Conservation (phyloP, 2,113 vertebrate genomes). For the Benitochromis conjunctus region DNA sequence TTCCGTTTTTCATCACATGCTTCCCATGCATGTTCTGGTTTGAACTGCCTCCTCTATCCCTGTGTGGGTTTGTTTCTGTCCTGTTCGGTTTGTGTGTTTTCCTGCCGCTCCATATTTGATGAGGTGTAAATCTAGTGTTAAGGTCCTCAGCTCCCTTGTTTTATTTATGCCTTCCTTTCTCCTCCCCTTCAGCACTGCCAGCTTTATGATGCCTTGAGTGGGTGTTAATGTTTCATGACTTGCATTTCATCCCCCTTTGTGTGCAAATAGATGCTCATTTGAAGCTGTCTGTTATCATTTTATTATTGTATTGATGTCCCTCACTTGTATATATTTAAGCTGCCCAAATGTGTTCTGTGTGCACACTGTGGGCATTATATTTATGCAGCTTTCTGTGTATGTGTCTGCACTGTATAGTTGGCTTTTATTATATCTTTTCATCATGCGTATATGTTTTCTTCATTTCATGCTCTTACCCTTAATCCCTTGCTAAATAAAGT, state of each 20-base stretch:
- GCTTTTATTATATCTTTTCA: not conserved
- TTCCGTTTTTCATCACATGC: not conserved
- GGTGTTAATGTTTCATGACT: constrained; percentile 68
- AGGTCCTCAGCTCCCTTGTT: constrained; percentile 45
- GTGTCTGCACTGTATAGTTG: not conserved
- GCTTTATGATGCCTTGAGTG: constrained; percentile 60
- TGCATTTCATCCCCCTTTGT: constrained; percentile 30
- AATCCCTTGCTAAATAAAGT: constrained; percentile 47
- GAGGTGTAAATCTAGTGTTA: constrained; percentile 64
- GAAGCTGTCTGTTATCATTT: constrained; percentile 48
- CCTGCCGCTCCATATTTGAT: constrained; percentile 58
- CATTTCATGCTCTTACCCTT: constrained; percentile 13
- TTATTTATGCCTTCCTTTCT: constrained; percentile 60
- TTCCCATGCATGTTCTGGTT: not conserved
- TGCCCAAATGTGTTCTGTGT: not conserved
- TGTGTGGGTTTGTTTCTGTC: not conserved
- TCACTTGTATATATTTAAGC: constrained; percentile 10
- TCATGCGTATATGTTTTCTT: not conserved
- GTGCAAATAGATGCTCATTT: constrained; percentile 39
- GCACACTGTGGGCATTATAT: not conserved
- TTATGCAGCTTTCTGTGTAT: not conserved
- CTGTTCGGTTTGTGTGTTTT: constrained; percentile 31
- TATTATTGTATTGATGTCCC: constrained; percentile 41
- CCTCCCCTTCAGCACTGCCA: constrained; percentile 29
- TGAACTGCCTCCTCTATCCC: not conserved